Conservation (phyloP, 2,888 invertebrate genomes). For the Apoderus coryli region DNA sequence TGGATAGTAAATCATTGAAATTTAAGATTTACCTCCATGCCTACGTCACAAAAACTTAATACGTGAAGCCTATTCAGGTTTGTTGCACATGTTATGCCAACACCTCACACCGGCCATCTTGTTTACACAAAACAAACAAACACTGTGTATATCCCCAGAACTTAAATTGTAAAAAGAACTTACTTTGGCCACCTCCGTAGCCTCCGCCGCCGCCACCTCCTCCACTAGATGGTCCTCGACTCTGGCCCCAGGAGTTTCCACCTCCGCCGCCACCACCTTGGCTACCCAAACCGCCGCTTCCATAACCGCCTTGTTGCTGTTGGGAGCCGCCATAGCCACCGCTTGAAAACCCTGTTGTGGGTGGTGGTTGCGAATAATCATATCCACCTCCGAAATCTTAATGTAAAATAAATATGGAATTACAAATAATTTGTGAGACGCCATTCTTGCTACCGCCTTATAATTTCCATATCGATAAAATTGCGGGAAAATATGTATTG, state of each 20-base stretch:
- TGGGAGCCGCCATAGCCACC: constrained; percentile 7
- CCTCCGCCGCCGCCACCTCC: constrained; percentile 15
- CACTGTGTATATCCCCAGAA: no score
- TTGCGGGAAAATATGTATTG: no score
- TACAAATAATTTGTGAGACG: no score
- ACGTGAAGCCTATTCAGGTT: constrained; percentile 1
- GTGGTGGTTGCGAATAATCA: constrained; percentile 21
- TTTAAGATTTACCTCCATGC: constrained; percentile 27
- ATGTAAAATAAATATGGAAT: constrained; percentile 11
- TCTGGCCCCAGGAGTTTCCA: constrained; percentile 9
- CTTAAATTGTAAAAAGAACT: no score
- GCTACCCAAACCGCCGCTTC: no score
- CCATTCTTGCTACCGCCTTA: no score
- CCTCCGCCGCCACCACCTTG: constrained; percentile 11
- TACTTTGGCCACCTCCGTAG: constrained; percentile 22
- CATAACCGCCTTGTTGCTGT: constrained; percentile 13
- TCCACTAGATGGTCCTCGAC: constrained; percentile 11
- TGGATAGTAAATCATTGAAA: constrained; percentile 21
- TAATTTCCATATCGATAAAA: no score
- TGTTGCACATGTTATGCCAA: neutral
- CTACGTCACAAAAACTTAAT: constrained; percentile 23
- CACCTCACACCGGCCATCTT: neutral
- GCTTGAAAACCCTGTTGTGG: constrained; percentile 10
- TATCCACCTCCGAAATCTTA: constrained; percentile 16
- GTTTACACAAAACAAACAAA: no score